A percentile compares a stretch with the other conserved stretches of the same genome.
Conservation (phyloP, 2,113 vertebrate genomes). For the Tetraodon nigroviridis region DNA sequence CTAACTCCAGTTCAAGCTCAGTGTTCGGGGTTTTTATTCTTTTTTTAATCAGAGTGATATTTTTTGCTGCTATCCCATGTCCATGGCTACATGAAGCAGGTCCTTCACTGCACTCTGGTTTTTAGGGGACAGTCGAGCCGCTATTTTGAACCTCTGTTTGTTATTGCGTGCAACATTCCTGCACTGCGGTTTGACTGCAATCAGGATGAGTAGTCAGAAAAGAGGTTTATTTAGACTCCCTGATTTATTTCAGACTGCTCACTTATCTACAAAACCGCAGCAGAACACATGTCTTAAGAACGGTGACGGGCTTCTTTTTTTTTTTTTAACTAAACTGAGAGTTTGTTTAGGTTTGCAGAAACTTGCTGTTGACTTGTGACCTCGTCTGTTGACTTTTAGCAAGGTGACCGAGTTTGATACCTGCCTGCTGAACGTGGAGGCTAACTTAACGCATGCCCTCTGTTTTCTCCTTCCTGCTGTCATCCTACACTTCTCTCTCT, state of each 20-base stretch:
- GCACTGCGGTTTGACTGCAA: conserved; percentile 41
- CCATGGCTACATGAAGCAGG: too few relatives aligned
- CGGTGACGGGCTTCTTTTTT: neutral
- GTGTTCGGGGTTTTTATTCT: conserved; percentile 28
- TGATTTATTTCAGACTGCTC: conserved; percentile 42
- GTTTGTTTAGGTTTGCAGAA: conserved; percentile 23
- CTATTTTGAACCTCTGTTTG: conserved; percentile 16
- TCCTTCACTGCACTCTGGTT: too few relatives aligned
- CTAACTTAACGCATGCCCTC: conserved; percentile 91
- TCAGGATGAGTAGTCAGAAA: conserved; percentile 32
- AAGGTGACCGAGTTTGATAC: conserved; percentile 43
- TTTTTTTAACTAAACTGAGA: conserved; percentile 18
- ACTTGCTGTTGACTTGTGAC: conserved; percentile 31
- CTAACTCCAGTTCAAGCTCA: neutral
- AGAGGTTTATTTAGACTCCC: conserved; percentile 30
- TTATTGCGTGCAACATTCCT: conserved; percentile 33
- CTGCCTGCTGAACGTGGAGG: conserved; percentile 91
- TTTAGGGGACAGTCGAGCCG: too few relatives aligned
- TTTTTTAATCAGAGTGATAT: conserved; percentile 12
- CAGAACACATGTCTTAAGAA: conserved; percentile 15
- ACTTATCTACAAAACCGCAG: conserved; percentile 40
- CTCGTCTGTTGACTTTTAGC: too few relatives aligned
- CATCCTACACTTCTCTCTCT: conserved; percentile 76
- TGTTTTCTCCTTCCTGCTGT: conserved; percentile 80
- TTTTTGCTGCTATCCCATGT: neutral